Evolutionary conservation across 2,113 vertebrate species (phyloP).

Genomic region (Rhabdornis inornatus): DNA sequence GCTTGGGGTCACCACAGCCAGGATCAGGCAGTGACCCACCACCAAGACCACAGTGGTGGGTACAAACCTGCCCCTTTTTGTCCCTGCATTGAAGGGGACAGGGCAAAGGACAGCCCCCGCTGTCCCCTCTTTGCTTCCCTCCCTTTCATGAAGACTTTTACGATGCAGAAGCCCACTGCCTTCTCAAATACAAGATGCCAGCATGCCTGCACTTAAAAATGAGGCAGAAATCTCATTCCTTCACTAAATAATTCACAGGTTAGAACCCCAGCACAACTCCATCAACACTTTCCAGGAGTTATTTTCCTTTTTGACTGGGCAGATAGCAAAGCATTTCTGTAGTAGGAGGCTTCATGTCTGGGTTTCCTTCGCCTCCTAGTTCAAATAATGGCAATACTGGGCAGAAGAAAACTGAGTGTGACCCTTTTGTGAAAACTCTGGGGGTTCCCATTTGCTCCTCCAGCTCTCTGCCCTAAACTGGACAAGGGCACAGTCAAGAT

Average conservation of each 20-base stretch:
- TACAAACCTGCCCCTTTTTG: neutral
- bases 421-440: neutral
- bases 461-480: neutral
- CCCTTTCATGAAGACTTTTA: neutral
- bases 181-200: neutral
- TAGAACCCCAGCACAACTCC: neutral
- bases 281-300: neutral
- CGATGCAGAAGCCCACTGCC: neutral
- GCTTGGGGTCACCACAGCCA: accelerated
- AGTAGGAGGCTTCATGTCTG: neutral
- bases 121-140: neutral
- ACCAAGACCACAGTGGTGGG: accelerated
- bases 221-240: neutral
- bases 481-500: neutral
- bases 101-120: neutral
- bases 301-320: neutral
- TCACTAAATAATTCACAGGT: neutral
- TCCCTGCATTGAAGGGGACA: accelerated
- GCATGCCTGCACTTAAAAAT: neutral
- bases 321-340: neutral
- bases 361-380: neutral
- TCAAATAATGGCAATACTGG: neutral
- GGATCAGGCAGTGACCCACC: neutral
- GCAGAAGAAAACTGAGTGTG: neutral
- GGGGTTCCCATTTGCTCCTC: neutral